Base-by-base conservation (phyloP, 1,140 invertebrate species). In the Parasteatoda tepidariorum region DNA sequence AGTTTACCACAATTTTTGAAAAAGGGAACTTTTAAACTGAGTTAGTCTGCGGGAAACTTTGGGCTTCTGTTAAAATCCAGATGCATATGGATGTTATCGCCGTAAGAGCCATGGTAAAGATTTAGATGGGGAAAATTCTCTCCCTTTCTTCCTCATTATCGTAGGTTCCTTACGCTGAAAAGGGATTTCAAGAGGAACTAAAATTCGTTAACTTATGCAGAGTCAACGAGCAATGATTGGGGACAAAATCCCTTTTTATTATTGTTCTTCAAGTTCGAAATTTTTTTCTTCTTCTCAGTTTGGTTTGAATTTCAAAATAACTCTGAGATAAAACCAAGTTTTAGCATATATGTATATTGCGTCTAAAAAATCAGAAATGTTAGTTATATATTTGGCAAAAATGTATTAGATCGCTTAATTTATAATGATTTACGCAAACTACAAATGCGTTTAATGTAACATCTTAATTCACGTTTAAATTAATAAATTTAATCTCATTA, bases 61-160 rank as follows among this genome's bases (percentile, higher is more conserved):
- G 30, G 31, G 11, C 55, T 28, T 34, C 34, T 76, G 1, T 48
- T 48, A 9, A 9, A 18, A 48, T 9, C 9, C 38, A 9, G 4
- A 13, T 76, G 74, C 74, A 76, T 76, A 76, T 76, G 74, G 74
- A 76, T 76, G 74, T 62, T 76, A 76, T 76, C 61, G 74, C 26
- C 59, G 54, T 11, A 48, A 48, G 38, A 9, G 9, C 38, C 38
- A 48, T 9, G 18, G 18, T 48, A 13, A 9, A 9, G 9, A 13
- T 48, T 18, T 48, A 48, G 18, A 48, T 2, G 38, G 18, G 38
- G 38, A 18, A 48, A 48, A 48, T 9, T 13, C 18, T 48, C 18
- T 48, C 38, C 38, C 38, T 48, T 48, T 48, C 38, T 48, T 18
- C 38, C 28, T 54, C 68, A 54, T 71, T 71, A 71, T 55, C 26